A percentile compares a stretch with the other conserved stretches of the same genome.
Evolutionary conservation across 2,113 vertebrate genomes (phyloP).

Genomic region (Willisornis vidua): DNA sequence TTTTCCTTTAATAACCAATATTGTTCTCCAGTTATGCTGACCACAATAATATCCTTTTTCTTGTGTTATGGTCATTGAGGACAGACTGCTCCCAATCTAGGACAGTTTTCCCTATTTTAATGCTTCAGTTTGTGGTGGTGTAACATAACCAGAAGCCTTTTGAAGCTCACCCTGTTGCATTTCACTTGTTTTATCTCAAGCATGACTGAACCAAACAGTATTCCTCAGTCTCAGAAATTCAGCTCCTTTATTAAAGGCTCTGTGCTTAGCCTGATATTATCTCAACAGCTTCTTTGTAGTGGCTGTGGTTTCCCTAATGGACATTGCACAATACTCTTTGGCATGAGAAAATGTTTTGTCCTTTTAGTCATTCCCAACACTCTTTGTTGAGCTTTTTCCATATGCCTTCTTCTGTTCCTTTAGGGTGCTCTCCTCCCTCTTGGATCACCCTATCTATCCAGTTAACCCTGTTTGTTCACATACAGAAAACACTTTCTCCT

Average conservation of each 20-base stretch:
- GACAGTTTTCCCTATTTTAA: not conserved
- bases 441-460: not conserved
- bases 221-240: not conserved
- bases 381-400: not conserved
- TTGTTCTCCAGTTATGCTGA: not conserved
- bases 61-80: not conserved
- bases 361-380: not conserved
- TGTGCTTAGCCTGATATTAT: not conserved
- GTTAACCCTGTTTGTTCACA: not conserved
- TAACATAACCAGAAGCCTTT: not conserved
- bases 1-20: not conserved
- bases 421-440: not conserved
- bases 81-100: not conserved
- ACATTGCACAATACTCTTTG: not conserved
- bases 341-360: not conserved
- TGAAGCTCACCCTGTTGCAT: not conserved
- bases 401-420: not conserved
- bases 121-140: not conserved
- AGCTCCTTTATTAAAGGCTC: not conserved
- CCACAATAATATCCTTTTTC: not conserved
- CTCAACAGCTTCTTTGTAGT: not conserved
- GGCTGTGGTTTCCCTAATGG: not conserved
- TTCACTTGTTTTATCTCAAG: not conserved
- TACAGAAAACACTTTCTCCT: not conserved
- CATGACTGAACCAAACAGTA: not conserved